phyloP scores from a whole-genome alignment of 2,113 vertebrate genomes.

The Tetrao urogallus region DNA sequence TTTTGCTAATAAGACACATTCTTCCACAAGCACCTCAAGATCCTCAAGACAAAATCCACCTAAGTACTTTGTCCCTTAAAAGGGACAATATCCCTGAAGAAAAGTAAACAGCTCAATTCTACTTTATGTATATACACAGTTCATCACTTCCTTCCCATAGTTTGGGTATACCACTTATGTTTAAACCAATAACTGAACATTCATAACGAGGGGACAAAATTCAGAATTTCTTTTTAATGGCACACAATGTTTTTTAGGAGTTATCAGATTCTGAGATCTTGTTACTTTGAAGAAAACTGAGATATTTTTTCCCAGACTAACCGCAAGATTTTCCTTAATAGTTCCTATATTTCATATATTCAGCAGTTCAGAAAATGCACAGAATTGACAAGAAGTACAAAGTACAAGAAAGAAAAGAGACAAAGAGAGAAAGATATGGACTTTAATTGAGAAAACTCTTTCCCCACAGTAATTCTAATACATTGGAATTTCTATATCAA shows the following conservation, averaged over 20 bases:
- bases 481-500: slow-evolving; percentile 28
- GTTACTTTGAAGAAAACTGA: slow-evolving; percentile 17
- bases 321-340: neutral
- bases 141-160: slow-evolving; percentile 6
- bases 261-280: neutral
- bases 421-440: neutral
- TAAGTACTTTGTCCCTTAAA: neutral
- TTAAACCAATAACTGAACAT: slow-evolving; percentile 18
- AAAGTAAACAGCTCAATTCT: slow-evolving; percentile 4
- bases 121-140: neutral
- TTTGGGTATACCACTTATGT: neutral
- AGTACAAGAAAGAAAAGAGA: no score
- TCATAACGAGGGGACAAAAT: neutral
- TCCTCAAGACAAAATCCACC: neutral
- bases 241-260: slow-evolving; percentile 26
- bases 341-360: slow-evolving; percentile 43
- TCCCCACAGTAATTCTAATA: slow-evolving; percentile 24
- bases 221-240: neutral
- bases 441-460: neutral
- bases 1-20: neutral
- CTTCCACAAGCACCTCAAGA: neutral
- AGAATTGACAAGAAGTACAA: neutral
- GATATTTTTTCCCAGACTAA: slow-evolving; percentile 16
- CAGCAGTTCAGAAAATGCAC: slow-evolving; percentile 18
- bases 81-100: neutral